phyloP scores from a whole-genome alignment of 1,140 invertebrate species.

The Brachionus manjavacas region DNA sequence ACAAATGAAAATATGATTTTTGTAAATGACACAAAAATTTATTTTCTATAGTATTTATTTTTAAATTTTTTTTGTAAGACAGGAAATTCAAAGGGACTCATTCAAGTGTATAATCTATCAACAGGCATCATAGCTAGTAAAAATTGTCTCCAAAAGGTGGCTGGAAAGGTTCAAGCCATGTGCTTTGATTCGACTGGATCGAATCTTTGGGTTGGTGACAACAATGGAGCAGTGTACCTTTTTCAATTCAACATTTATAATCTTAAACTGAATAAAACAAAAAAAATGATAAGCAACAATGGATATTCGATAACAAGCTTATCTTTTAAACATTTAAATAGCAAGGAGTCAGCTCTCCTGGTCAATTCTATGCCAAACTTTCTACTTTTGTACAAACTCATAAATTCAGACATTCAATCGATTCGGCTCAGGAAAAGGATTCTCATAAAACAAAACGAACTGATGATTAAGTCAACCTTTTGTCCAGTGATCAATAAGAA shows the following conservation, averaged over 20 bases:
- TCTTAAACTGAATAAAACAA: slow-evolving; percentile 65
- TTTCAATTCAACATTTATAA: slow-evolving; percentile 68
- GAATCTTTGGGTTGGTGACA: slow-evolving; percentile 77
- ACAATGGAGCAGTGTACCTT: slow-evolving; percentile 69
- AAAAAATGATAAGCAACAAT: slow-evolving; percentile 61
- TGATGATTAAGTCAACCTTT: neutral
- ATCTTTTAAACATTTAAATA: slow-evolving; percentile 75
- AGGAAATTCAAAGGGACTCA: slow-evolving; percentile 70
- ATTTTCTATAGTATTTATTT: neutral
- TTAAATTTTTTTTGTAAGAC: slow-evolving; percentile 60
- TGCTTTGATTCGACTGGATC: slow-evolving; percentile 72
- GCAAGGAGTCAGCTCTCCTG: slow-evolving; percentile 69
- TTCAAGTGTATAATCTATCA: slow-evolving; percentile 77
- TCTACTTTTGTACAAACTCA: slow-evolving; percentile 62
- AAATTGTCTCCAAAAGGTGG: slow-evolving; percentile 69
- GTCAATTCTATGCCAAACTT: slow-evolving; percentile 73
- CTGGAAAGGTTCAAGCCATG: slow-evolving; percentile 69
- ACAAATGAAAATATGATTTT: slow-evolving; percentile 81
- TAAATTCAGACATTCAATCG: slow-evolving; percentile 14
- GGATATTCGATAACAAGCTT: slow-evolving; percentile 67
- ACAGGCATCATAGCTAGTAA: slow-evolving; percentile 70
- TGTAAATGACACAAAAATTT: slow-evolving; percentile 58
- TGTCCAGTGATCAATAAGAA: slow-evolving; percentile 22
- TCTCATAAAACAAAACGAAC: slow-evolving; percentile 11
- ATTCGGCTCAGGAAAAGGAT: neutral